Evolutionary conservation across 2,797 vertebrate genomes (phyloP).

Genomic region (Danio albolineatus): DNA sequence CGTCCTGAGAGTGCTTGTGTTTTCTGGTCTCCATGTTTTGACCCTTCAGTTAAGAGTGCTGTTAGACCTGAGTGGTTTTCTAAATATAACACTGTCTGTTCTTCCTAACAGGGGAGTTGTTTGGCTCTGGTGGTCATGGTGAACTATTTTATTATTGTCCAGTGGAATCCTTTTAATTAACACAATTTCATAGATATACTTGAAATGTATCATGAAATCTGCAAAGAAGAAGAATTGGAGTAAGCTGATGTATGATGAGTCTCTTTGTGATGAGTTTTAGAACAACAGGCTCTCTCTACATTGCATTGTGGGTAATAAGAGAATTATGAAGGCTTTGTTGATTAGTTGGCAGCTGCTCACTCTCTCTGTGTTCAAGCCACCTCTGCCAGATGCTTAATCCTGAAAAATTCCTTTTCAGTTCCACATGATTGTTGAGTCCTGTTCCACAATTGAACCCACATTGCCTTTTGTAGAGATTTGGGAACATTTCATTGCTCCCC

Average conservation of each 20-base stretch:
- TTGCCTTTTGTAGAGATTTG: neutral
- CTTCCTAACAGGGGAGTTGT: neutral
- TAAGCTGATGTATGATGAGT: neutral
- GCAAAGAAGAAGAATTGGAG: neutral
- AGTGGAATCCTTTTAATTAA: neutral
- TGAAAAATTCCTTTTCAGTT: conserved; percentile 48
- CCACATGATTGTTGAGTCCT: conserved; percentile 6
- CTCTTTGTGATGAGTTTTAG: neutral
- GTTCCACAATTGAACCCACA: neutral
- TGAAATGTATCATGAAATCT: neutral
- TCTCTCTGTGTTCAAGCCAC: conserved; percentile 64
- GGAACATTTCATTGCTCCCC: neutral
- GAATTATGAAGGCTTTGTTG: conserved; percentile 71
- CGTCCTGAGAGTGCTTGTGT: conserved; percentile 27
- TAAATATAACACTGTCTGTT: conserved; percentile 42
- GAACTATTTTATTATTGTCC: conserved; percentile 26
- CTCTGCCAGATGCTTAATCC: conserved; percentile 66
- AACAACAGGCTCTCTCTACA: neutral
- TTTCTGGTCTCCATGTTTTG: conserved; percentile 56
- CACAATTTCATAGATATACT: neutral
- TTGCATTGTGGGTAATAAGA: conserved; percentile 37
- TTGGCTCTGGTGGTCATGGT: conserved; percentile 28
- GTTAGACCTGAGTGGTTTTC: conserved; percentile 37
- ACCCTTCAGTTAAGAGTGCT: conserved; percentile 59
- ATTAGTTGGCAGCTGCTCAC: conserved; percentile 70